Conservation (phyloP, 2,888 invertebrate species). For the Gordius sp. region DNA sequence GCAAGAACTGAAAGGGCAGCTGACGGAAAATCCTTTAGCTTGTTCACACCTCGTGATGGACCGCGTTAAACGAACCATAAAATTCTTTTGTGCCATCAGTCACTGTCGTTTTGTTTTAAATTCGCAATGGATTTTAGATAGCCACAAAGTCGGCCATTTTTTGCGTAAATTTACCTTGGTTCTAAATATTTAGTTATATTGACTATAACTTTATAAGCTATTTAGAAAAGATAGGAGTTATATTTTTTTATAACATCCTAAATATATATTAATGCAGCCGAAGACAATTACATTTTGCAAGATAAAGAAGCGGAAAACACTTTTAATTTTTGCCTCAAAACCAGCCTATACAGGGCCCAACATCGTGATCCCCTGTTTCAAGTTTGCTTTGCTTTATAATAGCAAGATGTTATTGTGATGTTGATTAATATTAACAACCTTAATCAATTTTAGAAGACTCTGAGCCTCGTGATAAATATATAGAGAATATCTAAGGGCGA, state of each 20-base stretch:
- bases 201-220: no score
- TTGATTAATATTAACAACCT: no score
- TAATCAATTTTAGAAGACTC: no score
- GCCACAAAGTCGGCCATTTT: constrained; percentile 50
- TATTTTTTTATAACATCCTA: neutral
- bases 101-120: constrained; percentile 51
- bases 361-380: constrained; percentile 43
- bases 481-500: no score
- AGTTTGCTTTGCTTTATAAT: constrained; percentile 18
- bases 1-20: constrained; percentile 50
- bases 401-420: neutral
- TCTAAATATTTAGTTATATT: no score
- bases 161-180: constrained; percentile 32
- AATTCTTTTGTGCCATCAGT: constrained; percentile 56
- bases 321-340: constrained; percentile 50
- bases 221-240: neutral
- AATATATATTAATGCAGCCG: no score
- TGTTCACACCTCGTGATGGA: constrained; percentile 71
- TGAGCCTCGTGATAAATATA: no score
- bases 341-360: constrained; percentile 44
- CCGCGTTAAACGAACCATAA: constrained; percentile 49
- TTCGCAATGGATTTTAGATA: constrained; percentile 57
- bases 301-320: constrained; percentile 51
- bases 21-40: constrained; percentile 45
- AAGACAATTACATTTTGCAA: constrained; percentile 39